These are phyloP conservation scores for Zonotrichia albicollis DNA, from an alignment of 2,797 vertebrate genomes.

Conservation along the genomic window DNA sequence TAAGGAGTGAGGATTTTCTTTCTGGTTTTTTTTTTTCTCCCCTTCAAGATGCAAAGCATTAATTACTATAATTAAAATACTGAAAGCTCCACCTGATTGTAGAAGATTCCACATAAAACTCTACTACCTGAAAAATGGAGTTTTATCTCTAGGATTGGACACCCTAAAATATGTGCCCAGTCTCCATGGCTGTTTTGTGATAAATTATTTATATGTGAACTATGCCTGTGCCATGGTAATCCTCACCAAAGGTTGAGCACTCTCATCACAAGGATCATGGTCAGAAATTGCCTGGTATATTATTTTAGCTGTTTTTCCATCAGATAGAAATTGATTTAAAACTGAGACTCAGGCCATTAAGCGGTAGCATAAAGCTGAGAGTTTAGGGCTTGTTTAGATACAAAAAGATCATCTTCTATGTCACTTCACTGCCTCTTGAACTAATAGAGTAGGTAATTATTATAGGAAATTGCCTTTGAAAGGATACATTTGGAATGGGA, in stretches of 20 bases:
- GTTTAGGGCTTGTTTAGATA: not conserved
- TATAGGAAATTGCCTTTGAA: not conserved
- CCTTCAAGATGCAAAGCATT: not conserved
- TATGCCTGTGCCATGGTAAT: not conserved
- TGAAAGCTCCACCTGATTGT: not conserved
- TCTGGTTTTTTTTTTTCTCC: not conserved
- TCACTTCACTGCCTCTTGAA: not conserved
- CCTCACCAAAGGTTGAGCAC: not conserved
- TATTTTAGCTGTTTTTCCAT: not conserved
- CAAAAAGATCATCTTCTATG: not conserved
- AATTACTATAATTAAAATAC: not conserved
- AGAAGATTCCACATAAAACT: not conserved
- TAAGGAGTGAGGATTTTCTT: not conserved
- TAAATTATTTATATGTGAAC: not conserved
- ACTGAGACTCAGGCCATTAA: not conserved
- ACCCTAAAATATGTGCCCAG: not conserved
- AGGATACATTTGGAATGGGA: not conserved
- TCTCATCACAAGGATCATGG: not conserved
- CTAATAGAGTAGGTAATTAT: not conserved
- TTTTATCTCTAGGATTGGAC: not conserved
- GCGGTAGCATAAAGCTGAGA: not conserved
- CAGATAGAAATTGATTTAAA: not conserved
- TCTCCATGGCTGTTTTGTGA: not conserved
- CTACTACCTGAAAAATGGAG: not conserved
- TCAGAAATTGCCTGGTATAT: not conserved